Percentiles rank a stretch among this genome's conserved stretches.
Conservation (phyloP, 2,888 invertebrate species). For the Nephrotoma appendiculata region DNA sequence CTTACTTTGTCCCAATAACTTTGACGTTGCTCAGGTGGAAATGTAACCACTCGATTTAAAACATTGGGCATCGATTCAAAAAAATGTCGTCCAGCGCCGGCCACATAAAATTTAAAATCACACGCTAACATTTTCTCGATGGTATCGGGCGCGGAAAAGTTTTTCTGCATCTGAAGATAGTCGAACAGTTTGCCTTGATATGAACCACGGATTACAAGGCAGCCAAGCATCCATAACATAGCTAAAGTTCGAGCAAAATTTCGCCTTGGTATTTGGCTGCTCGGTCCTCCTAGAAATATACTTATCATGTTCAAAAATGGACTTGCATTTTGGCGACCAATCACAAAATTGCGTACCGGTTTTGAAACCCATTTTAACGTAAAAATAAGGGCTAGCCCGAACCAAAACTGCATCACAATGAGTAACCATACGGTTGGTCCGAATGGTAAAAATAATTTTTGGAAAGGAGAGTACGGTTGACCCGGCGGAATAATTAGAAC, state of each 20-base stretch:
- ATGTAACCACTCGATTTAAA: background rate
- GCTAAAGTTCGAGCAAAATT: constrained; percentile 12
- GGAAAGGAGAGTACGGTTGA: constrained; percentile 7
- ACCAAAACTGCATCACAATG: background rate
- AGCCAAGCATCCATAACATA: constrained; percentile 9
- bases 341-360: constrained; percentile 6
- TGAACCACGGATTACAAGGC: constrained; percentile 10
- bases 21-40: background rate
- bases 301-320: constrained; percentile 10
- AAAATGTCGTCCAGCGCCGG: background rate
- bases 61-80: background rate
- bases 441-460: constrained; percentile 10
- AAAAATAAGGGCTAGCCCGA: background rate
- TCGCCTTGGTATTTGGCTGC: background rate
- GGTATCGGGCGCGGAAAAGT: background rate
- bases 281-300: constrained; percentile 9
- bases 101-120: background rate
- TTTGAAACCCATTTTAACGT: constrained; percentile 1
- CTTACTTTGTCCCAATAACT: background rate
- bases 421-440: constrained; percentile 7
- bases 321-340: constrained; percentile 6
- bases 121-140: background rate
- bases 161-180: constrained; percentile 7
- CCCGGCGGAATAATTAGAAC: constrained; percentile 7
- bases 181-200: constrained; percentile 13